Evolutionary conservation across 2,797 vertebrate genomes (phyloP), one percentile per base, ranked within the genome.

Genomic region (Sebastolobus alascanus): DNA sequence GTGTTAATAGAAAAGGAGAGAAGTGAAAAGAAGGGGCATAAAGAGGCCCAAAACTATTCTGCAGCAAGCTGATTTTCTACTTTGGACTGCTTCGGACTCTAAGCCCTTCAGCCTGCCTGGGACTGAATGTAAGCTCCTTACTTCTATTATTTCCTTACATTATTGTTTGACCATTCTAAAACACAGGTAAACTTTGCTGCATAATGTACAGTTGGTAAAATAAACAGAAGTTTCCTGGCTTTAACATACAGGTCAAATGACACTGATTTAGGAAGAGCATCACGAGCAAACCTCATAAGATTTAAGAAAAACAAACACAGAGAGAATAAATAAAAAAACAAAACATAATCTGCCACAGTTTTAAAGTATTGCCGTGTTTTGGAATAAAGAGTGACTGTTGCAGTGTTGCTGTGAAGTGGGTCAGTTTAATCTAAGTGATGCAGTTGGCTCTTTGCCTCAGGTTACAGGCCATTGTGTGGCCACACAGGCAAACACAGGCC

Each of bases 41-140:
- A 84, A 84, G 38, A 3, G 29, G 35, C 2, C 12, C 10, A 61
- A 67, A 86, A 79, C 40, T 40, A 73, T 52, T 73, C 38, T 46
- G 71, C 72, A 61, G 8, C 52, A 83, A 90, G 82, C 78, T 84
- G 79, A 78, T 77, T 91, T 89, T 87, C 79, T 79, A 3, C 83
- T 55, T 67, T 76, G 81, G 77, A 81, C 70, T 71, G 66, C 50
- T 74, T 22, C 1, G 81, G 83, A 87, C 66, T 78, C 52, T 89
- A 60, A 90, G 18, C 65, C 65, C 85, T 65, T 80, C 89, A 79
- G 75, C 75, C 69, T 79, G 75, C 80, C 60, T 68, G 37, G 54
- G 31, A 89, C 65, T 86, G 12, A 84, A 83, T 33, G 90, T 94
- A 93, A 94, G 92, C 89, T 83, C 55, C 83, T 91, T 89, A 87